Conservation (phyloP, 2,797 vertebrate genomes). For the Megalops cyprinoides region DNA sequence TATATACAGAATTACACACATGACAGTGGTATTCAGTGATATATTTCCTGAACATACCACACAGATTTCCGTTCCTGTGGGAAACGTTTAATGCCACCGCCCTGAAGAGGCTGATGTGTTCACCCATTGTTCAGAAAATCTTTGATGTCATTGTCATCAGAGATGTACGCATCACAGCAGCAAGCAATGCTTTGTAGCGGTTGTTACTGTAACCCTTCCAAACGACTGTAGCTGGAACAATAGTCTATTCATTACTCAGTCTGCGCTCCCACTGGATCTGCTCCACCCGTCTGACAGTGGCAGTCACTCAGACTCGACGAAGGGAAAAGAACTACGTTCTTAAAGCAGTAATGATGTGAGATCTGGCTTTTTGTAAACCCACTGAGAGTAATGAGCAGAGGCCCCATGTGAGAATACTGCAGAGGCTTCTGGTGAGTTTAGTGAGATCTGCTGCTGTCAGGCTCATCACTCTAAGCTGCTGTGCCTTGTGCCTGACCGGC, state of each 20-base stretch:
- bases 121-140: neutral
- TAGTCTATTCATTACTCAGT: neutral
- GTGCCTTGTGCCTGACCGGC: too few relatives aligned
- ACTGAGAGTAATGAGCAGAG: neutral
- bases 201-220: neutral
- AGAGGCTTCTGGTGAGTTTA: neutral
- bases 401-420: neutral
- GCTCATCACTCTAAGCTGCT: too few relatives aligned
- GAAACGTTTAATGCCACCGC: neutral
- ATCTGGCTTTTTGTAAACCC: neutral
- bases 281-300: neutral
- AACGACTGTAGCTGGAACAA: neutral
- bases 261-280: neutral
- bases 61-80: too few relatives aligned
- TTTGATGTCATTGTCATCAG: neutral
- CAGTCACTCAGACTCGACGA: too few relatives aligned
- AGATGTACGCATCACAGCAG: neutral
- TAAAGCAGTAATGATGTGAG: neutral
- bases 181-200: neutral
- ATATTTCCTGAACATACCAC: too few relatives aligned
- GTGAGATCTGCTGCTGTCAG: too few relatives aligned
- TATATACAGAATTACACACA: too few relatives aligned
- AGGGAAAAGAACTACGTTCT: neutral
- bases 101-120: neutral
- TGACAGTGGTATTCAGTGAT: too few relatives aligned